Conservation (phyloP, 2,888 invertebrate genomes). For the Ferdinandea cuprea region DNA sequence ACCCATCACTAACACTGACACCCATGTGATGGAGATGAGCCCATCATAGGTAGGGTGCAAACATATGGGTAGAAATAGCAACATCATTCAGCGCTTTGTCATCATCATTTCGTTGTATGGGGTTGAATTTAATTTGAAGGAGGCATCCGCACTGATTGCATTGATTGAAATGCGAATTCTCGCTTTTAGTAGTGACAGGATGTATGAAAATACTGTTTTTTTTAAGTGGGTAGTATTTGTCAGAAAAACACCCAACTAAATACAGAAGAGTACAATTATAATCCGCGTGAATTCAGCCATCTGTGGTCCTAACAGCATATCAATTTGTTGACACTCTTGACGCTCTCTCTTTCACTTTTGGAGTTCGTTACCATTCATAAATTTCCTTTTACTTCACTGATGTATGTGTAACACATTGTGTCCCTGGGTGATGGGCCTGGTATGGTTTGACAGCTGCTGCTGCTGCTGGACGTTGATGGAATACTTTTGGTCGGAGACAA, state of each 20-base stretch:
- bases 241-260: conserved; percentile 7
- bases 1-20: conserved; percentile 10
- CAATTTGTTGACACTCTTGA: conserved; percentile 45
- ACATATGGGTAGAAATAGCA: conserved; percentile 20
- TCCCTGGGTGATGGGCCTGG: conserved; percentile 51
- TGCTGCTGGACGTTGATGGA: conserved; percentile 70
- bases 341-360: not conserved
- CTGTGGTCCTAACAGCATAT: conserved; percentile 62
- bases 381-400: conserved; percentile 26
- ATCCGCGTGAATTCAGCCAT: conserved; percentile 69
- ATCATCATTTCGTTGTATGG: conserved; percentile 22
- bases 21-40: conserved; percentile 24
- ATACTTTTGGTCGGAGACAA: conserved; percentile 51
- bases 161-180: conserved; percentile 70
- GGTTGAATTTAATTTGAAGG: conserved; percentile 66
- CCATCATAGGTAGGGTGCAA: conserved; percentile 21
- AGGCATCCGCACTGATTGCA: conserved; percentile 60
- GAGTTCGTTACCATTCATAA: not conserved
- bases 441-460: conserved; percentile 71
- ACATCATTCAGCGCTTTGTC: conserved; percentile 44
- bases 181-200: conserved; percentile 17
- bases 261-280: not conserved
- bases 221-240: conserved; percentile 14
- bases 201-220: conserved; percentile 8
- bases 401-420: conserved; percentile 72